These are phyloP conservation scores for Choloepus hoffmanni DNA, from an alignment of 2,113 vertebrate species.

Conservation along the genomic window DNA sequence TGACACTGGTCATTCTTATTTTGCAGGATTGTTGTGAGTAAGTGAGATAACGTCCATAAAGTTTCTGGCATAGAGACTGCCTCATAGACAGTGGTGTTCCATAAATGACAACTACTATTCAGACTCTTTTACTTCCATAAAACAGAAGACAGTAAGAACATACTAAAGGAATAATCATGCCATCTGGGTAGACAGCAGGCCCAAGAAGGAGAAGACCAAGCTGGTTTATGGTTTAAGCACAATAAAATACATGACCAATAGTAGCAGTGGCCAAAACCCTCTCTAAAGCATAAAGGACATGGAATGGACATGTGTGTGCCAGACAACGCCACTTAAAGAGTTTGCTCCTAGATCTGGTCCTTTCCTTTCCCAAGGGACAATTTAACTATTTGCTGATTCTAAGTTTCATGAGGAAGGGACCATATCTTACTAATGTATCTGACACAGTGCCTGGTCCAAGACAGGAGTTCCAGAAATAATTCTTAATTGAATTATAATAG, in stretches of 20 bases:
- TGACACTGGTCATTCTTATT: slow-evolving; percentile 32
- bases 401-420: neutral
- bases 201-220: neutral
- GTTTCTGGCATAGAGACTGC: neutral
- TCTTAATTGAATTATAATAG: slow-evolving; percentile 33
- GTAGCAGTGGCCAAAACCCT: neutral
- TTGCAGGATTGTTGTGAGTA: neutral
- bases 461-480: slow-evolving; percentile 3
- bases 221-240: neutral
- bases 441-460: neutral
- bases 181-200: neutral
- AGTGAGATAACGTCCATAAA: neutral
- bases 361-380: neutral
- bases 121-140: neutral
- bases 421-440: neutral
- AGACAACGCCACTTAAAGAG: neutral
- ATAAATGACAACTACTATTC: slow-evolving; percentile 2
- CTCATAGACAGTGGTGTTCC: neutral
- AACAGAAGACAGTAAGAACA: slow-evolving; percentile 34
- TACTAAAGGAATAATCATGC: neutral
- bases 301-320: neutral
- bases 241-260: neutral
- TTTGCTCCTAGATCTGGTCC: neutral
- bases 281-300: neutral
- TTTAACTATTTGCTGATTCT: slow-evolving; percentile 45